phyloP scores from a whole-genome alignment of 2,797 vertebrate genomes.

The Coregonus ussuriensis region DNA sequence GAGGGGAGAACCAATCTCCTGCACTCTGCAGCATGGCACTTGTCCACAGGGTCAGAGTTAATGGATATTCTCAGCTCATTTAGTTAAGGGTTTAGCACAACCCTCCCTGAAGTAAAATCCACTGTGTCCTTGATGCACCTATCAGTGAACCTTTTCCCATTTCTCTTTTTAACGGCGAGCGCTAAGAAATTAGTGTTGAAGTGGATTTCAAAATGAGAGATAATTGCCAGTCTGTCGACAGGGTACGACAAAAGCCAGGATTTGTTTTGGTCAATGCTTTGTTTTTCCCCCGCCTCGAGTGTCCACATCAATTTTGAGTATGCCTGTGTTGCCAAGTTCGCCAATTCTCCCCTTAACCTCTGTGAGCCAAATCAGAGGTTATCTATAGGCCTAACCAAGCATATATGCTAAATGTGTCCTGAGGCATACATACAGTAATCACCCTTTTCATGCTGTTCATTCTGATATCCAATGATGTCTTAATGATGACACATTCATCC shows the following conservation, averaged over 20 bases:
- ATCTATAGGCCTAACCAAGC: too few relatives aligned
- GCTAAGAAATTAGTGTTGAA: background rate
- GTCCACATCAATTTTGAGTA: background rate
- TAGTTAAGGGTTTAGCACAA: constrained; percentile 30
- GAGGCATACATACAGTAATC: too few relatives aligned
- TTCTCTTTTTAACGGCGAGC: constrained; percentile 14
- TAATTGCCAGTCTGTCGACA: background rate
- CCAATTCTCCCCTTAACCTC: too few relatives aligned
- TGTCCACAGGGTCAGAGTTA: constrained; percentile 34
- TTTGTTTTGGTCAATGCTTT: too few relatives aligned
- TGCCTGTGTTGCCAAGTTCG: constrained; percentile 16
- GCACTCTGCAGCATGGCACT: constrained; percentile 16
- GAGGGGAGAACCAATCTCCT: constrained; percentile 22
- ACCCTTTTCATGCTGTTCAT: too few relatives aligned
- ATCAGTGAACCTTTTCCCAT: constrained; percentile 24
- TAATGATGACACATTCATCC: constrained; percentile 6
- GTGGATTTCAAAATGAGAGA: background rate
- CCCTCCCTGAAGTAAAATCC: background rate
- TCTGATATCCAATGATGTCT: too few relatives aligned
- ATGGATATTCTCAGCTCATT: constrained; percentile 37
- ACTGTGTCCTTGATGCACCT: constrained; percentile 15
- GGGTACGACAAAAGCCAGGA: too few relatives aligned
- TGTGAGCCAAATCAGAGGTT: too few relatives aligned
- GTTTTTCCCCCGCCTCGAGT: background rate
- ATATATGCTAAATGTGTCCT: too few relatives aligned